Base-by-base conservation (phyloP, 2,888 invertebrate species). In the Pachliopta kotzebuea region DNA sequence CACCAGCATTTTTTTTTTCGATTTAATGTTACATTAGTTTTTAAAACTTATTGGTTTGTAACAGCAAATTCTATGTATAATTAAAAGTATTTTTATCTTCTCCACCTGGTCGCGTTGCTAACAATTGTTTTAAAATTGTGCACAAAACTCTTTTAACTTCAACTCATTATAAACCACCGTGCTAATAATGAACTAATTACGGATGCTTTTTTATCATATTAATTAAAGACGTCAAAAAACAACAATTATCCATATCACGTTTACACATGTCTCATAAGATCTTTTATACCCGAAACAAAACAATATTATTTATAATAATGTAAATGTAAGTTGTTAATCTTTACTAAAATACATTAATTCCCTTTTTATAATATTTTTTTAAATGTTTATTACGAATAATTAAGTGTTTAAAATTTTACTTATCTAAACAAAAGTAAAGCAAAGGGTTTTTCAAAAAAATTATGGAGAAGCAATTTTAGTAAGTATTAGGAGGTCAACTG, bases 131-230 rank as follows among this genome's bases (percentile, higher is more conserved):
- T 45, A n/a, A 45, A 45, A n/a, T 6, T 45, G n/a, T 8, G n/a
- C 18, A n/a, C 6, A 45, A 45, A 18, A 45, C n/a, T 45, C n/a
- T 18, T 21, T 52, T 9, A 52, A 21, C 21, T 21, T 14, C 2
- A 21, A 21, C n/a, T 21, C 0, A 21, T 21, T 23, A 11, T 52
- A 52, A 52, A 21, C 20, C 50, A 52, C 11, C 21, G 76, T 72
- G 52, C n/a, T 37, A 52, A 55, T 55, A 50, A 50, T n/a, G 55
- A 56, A n/a, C 54, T 59, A 58, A 45, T 45, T 63, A 55, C 54
- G 53, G 58, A 59, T 37, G 31, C 45, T 14, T 59, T 60, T 50
- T 60, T 60, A 29, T 56, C 56, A 60, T 56, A 54, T 45, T 52
- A 60, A 60, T 60, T 60, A 56, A 60, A n/a, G 42, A 49, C 53